phyloP scores from a whole-genome alignment of 2,888 invertebrate species.

The Tenthredo mesomela region DNA sequence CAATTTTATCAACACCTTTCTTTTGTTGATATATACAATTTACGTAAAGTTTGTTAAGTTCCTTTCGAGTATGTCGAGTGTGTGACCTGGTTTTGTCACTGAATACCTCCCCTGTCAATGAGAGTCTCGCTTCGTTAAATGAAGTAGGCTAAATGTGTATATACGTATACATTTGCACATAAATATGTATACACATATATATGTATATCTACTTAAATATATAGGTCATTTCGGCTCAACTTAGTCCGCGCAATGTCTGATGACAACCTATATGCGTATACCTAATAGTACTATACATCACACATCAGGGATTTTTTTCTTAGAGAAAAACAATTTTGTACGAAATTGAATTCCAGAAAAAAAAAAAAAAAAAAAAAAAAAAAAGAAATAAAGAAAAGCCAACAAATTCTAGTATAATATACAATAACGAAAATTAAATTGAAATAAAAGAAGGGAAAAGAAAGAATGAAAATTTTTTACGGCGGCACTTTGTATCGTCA shows the following conservation, averaged over 20 bases:
- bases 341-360: neutral
- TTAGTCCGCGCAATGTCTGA: neutral
- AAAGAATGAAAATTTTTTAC: neutral
- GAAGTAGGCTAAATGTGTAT: conserved; percentile 65
- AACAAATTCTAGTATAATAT: neutral
- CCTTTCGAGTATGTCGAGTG: conserved; percentile 18
- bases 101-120: conserved; percentile 65
- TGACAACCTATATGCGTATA: neutral
- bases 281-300: too few species aligned
- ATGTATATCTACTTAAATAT: neutral
- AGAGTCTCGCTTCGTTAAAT: conserved; percentile 67
- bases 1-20: too few species aligned
- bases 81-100: conserved; percentile 42
- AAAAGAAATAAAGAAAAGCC: too few species aligned
- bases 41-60: conserved; percentile 32
- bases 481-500: neutral
- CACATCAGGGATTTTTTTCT: too few species aligned
- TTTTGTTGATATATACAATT: neutral
- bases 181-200: neutral
- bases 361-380: neutral
- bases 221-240: neutral
- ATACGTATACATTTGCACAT: conserved; percentile 9
- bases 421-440: neutral
- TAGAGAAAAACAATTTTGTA: neutral
- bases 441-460: neutral